phyloP scores from a whole-genome alignment of 2,888 invertebrate genomes.

The Sarcophaga carnaria region DNA sequence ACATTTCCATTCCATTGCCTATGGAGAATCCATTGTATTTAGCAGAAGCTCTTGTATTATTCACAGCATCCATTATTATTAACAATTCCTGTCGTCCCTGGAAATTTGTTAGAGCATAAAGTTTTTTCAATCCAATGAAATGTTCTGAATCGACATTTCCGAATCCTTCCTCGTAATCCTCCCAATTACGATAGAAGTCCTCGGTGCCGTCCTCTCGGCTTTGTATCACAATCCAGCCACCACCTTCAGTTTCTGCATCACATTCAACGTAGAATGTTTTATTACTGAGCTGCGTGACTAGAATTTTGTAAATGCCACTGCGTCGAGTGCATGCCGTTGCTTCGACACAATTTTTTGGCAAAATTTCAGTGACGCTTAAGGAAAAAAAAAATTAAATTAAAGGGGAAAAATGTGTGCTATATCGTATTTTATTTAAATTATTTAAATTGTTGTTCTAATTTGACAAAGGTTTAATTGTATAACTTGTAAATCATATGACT shows the following conservation, averaged over 20 bases:
- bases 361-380: background rate
- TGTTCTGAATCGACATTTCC: conserved; percentile 32
- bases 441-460: too few species aligned
- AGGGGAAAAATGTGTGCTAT: too few species aligned
- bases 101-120: conserved; percentile 47
- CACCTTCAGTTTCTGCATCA: background rate
- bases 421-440: too few species aligned
- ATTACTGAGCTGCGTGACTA: background rate
- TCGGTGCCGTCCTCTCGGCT: too few species aligned
- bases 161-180: conserved; percentile 35
- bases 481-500: too few species aligned
- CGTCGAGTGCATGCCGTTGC: conserved; percentile 46
- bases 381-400: too few species aligned
- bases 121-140: conserved; percentile 42
- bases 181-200: conserved; percentile 34
- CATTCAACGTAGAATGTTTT: conserved; percentile 21
- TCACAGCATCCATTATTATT: conserved; percentile 27
- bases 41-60: conserved; percentile 13
- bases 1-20: conserved; percentile 19
- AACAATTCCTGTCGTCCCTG: conserved; percentile 39
- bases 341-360: conserved; percentile 37
- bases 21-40: conserved; percentile 35
- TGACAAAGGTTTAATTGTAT: too few species aligned
- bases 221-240: too few species aligned
- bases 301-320: conserved; percentile 33